Evolutionary conservation across 2,888 invertebrate species (phyloP), one percentile per base, ranked within the genome.

Genomic region (Eutolmus rufibarbis): DNA sequence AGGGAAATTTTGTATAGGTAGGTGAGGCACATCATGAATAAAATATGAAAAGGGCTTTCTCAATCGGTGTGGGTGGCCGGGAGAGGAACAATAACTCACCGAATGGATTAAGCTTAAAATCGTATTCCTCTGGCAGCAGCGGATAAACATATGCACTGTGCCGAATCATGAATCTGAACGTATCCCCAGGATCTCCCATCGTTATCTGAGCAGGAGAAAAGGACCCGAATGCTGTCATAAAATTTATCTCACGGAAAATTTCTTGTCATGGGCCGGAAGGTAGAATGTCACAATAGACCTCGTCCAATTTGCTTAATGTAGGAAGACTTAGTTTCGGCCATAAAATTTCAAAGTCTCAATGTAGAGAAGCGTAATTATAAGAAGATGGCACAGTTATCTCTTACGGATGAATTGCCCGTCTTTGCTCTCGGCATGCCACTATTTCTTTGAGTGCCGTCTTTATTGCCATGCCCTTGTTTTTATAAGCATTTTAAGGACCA

Each of bases 241-340:
- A 82, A 82, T 82, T 82, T 82, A 82, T 82, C 82, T 82, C 56
- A 82, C 66, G 82, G 82, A 82, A 82, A 82, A 82, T 82, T 82
- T 82, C 82, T 82, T 66, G 82, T 82, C 82, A 82, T 82, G 82
- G 51, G 37, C 57, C 82, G 82, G 82, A 82, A 82, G 82, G 82
- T 82, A 82, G 37, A 56, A 82, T 66, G 82, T 66, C 66, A 82
- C 66, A 82, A 82, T 82, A 82, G 57, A 82, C 82, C 34, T 66
- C 82, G 66, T 82, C 82, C 82, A 82, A 82, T 82, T 82, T 82
- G 82, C 57, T 66, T 82, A 82, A 82, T 82, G 82, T 66, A 66
- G 19, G n/a, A 82, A 37, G 57, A 82, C 57, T 57, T 57, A n/a
- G 82, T 51, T 34, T 56, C 37, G 57, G 34, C 40, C 34, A 82